Percentiles rank a stretch among this genome's conserved stretches.
These are phyloP conservation scores for Trachelus troglodyta DNA, from an alignment of 2,888 invertebrate genomes.

Conservation along the genomic window DNA sequence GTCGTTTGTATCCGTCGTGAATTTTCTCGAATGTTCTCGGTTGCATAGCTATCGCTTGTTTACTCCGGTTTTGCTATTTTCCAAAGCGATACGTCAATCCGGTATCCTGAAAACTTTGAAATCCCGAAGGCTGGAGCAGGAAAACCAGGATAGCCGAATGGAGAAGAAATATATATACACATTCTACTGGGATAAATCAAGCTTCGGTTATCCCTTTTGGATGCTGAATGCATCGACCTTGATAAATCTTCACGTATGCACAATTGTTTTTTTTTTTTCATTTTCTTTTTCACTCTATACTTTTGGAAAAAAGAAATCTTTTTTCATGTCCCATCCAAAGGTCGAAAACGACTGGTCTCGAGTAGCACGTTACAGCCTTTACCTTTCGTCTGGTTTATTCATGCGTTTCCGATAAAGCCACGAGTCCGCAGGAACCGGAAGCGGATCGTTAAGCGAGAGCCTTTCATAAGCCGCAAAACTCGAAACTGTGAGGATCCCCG, in stretches of 20 bases:
- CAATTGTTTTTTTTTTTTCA: background rate
- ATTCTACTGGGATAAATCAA: background rate
- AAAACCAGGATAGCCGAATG: background rate
- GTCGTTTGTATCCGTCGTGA: background rate
- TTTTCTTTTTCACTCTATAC: background rate
- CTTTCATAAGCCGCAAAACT: conserved; percentile 26
- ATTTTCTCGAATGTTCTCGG: conserved; percentile 11
- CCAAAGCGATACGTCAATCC: conserved; percentile 62
- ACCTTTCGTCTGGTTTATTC: conserved; percentile 8
- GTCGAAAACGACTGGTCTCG: background rate
- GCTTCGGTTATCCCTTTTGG: background rate
- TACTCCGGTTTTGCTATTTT: conserved; percentile 55
- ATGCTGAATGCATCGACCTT: background rate
- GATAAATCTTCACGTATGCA: background rate
- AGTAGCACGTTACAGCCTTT: background rate
- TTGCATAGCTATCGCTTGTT: conserved; percentile 59
- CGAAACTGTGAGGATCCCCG: conserved; percentile 22
- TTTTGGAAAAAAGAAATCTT: background rate
- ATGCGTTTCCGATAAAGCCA: conserved; percentile 18
- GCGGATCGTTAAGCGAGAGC: conserved; percentile 51
- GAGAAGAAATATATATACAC: background rate
- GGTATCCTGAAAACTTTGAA: conserved; percentile 50
- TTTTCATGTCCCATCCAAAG: background rate
- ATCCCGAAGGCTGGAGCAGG: conserved; percentile 27
- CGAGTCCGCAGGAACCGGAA: conserved; percentile 27